Evolutionary conservation across 2,797 vertebrate genomes (phyloP).

Genomic region (Pseudomugil gertrudae): DNA sequence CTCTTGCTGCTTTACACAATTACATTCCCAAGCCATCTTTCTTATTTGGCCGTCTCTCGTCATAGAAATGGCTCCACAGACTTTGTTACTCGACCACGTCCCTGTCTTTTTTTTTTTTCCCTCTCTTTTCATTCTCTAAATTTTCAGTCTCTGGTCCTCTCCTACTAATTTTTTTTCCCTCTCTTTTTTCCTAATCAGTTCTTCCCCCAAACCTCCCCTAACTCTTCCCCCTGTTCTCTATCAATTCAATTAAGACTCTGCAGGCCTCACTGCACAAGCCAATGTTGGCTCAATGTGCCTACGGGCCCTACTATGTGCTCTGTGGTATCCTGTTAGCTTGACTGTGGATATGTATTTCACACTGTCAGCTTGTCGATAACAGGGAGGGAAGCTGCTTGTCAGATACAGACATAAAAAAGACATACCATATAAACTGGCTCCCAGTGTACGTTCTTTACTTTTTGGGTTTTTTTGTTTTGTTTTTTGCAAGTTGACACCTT

Average conservation of each 20-base stretch:
- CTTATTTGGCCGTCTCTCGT: slow-evolving; percentile 21
- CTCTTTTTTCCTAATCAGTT: slow-evolving; percentile 60
- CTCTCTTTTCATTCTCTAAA: slow-evolving; percentile 36
- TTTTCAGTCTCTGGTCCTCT: slow-evolving; percentile 27
- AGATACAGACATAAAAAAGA: slow-evolving; percentile 48
- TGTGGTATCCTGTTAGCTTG: slow-evolving; percentile 66
- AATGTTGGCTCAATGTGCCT: slow-evolving; percentile 69
- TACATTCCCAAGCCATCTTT: slow-evolving; percentile 42
- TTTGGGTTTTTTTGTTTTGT: no score
- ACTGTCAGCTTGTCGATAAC: slow-evolving; percentile 57
- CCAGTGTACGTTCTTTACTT: slow-evolving; percentile 10
- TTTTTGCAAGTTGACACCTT: no score
- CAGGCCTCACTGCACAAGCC: slow-evolving; percentile 72
- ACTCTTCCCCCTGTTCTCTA: slow-evolving; percentile 55
- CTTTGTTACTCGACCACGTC: slow-evolving; percentile 33
- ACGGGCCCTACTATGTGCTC: slow-evolving; percentile 50
- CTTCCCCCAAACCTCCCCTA: slow-evolving; percentile 29
- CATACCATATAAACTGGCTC: slow-evolving; percentile 22
- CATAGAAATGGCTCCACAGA: slow-evolving; percentile 19
- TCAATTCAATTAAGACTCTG: slow-evolving; percentile 73
- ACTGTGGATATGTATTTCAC: slow-evolving; percentile 55
- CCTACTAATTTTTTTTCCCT: slow-evolving; percentile 42
- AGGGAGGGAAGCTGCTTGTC: slow-evolving; percentile 42
- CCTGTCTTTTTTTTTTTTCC: slow-evolving; percentile 12
- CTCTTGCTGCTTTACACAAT: slow-evolving; percentile 5